Evolutionary conservation across 1,140 invertebrate species (phyloP), one percentile per base, ranked within the genome.

Genomic region (Cotesia glomerata): DNA sequence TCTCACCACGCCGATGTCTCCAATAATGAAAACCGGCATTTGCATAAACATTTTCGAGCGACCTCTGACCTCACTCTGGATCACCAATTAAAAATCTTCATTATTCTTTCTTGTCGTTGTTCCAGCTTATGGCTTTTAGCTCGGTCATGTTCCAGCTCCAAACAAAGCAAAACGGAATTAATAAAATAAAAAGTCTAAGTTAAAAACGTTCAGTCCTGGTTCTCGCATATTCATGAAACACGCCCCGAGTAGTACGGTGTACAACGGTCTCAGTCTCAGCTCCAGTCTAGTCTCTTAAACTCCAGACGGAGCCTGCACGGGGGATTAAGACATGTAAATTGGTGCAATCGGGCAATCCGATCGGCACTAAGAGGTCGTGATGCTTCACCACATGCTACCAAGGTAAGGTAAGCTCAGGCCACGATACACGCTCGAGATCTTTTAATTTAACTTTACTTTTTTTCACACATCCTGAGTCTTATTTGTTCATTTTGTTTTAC

Each of bases 271-370:
- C 26, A 26, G 26, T 26, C 26, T 26, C 26, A 26, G 26, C 26
- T 26, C 39, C 5, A 45, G 39, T 45, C 39, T 45, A 26, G 26
- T 26, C 26, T 26, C 26, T 26, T 18, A 64, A 49, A n/a, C 45
- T 49, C 8, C 45, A 49, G 45, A n/a, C 67, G 34, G 39, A 54
- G 62, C 65, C 67, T 70, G 67, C 81, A 76, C 78, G 80, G 78
- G 39, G 80, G 79, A 84, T 85, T 86, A 83, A 85, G 82, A 85
- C 84, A 84, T 85, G 84, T 86, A 86, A 86, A 85, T 85, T 84
- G 82, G 82, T 82, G 77, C 82, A 83, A 86, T 85, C 82, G 78
- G 75, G 75, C 75, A 74, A 75, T 79, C 74, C 82, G 81, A 85
- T 85, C 81, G 79, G 75, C 76, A 75, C 79, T 75, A 74, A 63